Evolutionary conservation across 1,140 invertebrate genomes (phyloP).

Genomic region (Sarcophaga bullata): DNA sequence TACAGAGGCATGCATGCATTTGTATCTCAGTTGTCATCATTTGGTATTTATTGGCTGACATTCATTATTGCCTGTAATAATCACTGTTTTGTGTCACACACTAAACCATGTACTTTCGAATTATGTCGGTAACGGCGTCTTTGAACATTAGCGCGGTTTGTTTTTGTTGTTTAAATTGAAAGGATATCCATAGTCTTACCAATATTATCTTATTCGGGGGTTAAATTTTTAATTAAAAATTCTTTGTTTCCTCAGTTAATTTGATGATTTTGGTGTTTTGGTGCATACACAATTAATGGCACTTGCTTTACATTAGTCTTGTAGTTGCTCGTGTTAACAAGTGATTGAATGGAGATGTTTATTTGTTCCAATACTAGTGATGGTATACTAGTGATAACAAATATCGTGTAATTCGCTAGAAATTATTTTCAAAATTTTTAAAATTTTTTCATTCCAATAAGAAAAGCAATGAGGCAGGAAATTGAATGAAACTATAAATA

Average conservation of each 20-base stretch:
- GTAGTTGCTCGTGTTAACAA: constrained; percentile 22
- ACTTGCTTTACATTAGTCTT: constrained; percentile 4
- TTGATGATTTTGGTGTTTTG: neutral
- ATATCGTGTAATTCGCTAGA: too few species aligned
- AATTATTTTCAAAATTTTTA: too few species aligned
- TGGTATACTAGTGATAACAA: too few species aligned
- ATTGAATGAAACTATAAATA: too few species aligned
- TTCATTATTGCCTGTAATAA: constrained; percentile 21
- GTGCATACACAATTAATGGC: constrained; percentile 35
- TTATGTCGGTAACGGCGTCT: neutral
- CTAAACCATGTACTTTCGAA: neutral
- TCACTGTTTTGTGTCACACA: neutral
- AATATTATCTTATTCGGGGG: neutral
- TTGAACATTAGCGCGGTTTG: constrained; percentile 6
- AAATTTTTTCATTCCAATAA: too few species aligned
- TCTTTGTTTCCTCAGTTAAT: neutral
- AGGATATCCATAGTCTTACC: constrained; percentile 17
- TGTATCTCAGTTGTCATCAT: constrained; percentile 27
- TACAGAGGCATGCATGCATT: neutral
- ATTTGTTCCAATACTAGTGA: too few species aligned
- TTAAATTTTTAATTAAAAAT: too few species aligned
- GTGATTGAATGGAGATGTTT: neutral
- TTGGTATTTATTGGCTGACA: constrained; percentile 16
- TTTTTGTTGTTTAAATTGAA: neutral
- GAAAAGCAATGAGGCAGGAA: too few species aligned